A percentile compares a stretch with the other conserved stretches of the same genome.
phyloP scores from a whole-genome alignment of 2,888 invertebrate genomes.

The Zaprionus bogoriensis region DNA sequence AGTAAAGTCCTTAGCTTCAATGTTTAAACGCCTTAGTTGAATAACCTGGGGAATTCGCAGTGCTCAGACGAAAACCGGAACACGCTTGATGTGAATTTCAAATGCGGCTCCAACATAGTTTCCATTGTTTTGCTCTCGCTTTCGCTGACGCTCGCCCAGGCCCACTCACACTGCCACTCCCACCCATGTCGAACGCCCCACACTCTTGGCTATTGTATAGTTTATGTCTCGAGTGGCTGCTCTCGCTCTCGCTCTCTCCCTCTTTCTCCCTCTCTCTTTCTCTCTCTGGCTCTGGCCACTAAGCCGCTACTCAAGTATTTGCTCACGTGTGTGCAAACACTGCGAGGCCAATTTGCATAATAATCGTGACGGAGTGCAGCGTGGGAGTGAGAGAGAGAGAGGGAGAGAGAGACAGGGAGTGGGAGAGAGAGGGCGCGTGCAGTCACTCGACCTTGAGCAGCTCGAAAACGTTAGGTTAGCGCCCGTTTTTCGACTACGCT shows the following conservation, averaged over 20 bases:
- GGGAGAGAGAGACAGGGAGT: conserved; percentile 13
- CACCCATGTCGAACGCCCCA: too few relatives aligned
- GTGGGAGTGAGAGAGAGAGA: conserved; percentile 20
- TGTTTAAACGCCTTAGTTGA: too few relatives aligned
- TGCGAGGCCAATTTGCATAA: conserved; percentile 73
- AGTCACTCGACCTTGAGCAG: conserved; percentile 63
- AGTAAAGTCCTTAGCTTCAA: too few relatives aligned
- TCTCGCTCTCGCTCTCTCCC: not conserved
- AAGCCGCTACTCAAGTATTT: conserved; percentile 58
- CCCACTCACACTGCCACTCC: not conserved
- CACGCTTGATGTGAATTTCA: not conserved
- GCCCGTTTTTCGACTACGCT: conserved; percentile 71
- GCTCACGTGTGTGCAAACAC: conserved; percentile 68
- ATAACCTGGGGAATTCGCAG: not conserved
- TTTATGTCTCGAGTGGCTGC: conserved; percentile 52
- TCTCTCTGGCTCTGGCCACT: conserved; percentile 14
- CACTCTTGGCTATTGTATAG: conserved; percentile 10
- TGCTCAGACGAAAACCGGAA: not conserved
- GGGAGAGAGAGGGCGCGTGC: conserved; percentile 10
- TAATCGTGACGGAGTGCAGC: conserved; percentile 55
- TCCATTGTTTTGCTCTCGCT: not conserved
- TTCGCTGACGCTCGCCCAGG: too few relatives aligned
- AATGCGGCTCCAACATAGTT: not conserved
- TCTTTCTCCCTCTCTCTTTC: conserved; percentile 12
- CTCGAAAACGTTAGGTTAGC: not conserved